A percentile compares a stretch with the other conserved stretches of the same genome.
These are phyloP conservation scores for Stercorarius parasiticus DNA, from an alignment of 2,113 vertebrate genomes.

Conservation along the genomic window DNA sequence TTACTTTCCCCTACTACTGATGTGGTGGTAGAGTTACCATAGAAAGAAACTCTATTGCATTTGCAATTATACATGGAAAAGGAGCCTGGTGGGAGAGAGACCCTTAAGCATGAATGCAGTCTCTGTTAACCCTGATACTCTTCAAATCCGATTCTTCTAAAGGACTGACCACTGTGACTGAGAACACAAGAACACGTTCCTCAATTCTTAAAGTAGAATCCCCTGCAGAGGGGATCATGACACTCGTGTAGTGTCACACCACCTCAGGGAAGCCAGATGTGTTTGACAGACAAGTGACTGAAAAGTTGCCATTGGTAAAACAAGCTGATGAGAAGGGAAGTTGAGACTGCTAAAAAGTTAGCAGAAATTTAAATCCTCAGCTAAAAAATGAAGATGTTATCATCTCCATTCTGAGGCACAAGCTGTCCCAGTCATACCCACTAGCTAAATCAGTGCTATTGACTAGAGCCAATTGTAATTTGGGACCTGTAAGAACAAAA, in stretches of 20 bases:
- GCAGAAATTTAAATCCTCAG: background rate
- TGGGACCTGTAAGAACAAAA: background rate
- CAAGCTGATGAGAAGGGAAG: background rate
- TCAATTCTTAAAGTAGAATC: background rate
- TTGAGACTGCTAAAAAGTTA: background rate
- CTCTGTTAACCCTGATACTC: background rate
- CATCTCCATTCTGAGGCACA: background rate
- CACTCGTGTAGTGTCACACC: background rate
- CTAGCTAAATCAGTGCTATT: background rate
- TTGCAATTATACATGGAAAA: background rate
- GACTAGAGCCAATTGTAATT: background rate
- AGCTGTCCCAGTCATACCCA: background rate
- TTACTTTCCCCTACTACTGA: background rate
- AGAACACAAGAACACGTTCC: background rate
- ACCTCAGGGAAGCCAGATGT: background rate
- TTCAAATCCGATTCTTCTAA: background rate
- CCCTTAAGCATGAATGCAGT: background rate
- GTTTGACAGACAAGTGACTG: background rate
- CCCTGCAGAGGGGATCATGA: background rate
- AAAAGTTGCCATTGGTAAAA: background rate
- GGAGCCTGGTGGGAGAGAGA: background rate
- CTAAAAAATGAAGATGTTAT: background rate
- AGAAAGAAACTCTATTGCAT: background rate
- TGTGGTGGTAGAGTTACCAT: background rate
- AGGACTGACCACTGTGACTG: background rate